Percentiles rank a stretch among this genome's conserved stretches.
Conservation (phyloP, 2,797 vertebrate genomes). For the Euthynnus affinis region DNA sequence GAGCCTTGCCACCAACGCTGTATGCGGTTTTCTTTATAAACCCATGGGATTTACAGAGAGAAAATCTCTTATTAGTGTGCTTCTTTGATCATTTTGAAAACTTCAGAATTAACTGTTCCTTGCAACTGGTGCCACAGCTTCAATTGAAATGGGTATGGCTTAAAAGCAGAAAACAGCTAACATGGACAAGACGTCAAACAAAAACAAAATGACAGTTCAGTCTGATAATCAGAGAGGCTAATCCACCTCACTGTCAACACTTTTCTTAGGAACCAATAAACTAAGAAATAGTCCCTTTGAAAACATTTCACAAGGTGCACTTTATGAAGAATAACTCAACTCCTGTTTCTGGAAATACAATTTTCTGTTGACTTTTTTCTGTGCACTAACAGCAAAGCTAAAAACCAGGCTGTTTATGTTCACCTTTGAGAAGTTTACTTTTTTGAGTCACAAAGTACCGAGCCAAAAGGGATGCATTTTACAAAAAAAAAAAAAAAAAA, state of each 20-base stretch:
- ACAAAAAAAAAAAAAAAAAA: not conserved
- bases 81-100: not conserved
- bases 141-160: too few relatives aligned
- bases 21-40: too few relatives aligned
- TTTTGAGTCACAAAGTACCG: constrained; percentile 8
- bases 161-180: not conserved
- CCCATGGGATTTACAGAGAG: too few relatives aligned
- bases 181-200: not conserved
- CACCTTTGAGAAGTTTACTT: constrained; percentile 36
- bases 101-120: too few relatives aligned
- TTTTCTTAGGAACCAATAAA: not conserved
- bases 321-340: not conserved
- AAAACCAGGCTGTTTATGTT: constrained; percentile 40
- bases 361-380: not conserved
- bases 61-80: too few relatives aligned
- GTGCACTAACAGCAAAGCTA: not conserved
- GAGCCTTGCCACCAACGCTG: too few relatives aligned
- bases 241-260: not conserved
- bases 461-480: constrained; percentile 8
- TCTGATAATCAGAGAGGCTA: not conserved
- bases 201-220: not conserved
- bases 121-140: not conserved
- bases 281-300: not conserved
- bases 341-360: not conserved
- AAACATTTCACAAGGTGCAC: not conserved